A percentile compares a stretch with the other conserved stretches of the same genome.
Evolutionary conservation across 1,140 invertebrate species (phyloP).

Genomic region (Ostrea denselamellosa): DNA sequence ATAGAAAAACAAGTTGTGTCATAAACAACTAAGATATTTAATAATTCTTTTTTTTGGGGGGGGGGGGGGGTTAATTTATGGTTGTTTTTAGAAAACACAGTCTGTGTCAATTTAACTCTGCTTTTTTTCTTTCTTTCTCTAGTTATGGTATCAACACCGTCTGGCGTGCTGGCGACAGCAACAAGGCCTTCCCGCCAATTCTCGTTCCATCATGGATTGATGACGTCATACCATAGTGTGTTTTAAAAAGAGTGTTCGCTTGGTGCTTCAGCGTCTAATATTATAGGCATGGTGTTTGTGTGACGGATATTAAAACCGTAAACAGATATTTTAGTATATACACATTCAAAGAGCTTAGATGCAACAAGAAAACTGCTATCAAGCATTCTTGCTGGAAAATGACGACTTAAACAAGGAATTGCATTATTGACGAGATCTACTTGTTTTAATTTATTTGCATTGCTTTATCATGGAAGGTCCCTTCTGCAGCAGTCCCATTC

Average conservation of each 20-base stretch:
- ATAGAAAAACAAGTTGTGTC: too few relatives aligned
- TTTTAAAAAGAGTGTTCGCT: not conserved
- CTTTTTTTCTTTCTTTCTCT: constrained; percentile 49
- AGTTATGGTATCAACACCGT: constrained; percentile 69
- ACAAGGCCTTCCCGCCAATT: constrained; percentile 70
- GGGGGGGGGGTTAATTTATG: too few relatives aligned
- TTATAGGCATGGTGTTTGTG: not conserved
- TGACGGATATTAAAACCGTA: not conserved
- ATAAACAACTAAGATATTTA: too few relatives aligned
- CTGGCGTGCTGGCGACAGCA: constrained; percentile 71
- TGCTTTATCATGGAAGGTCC: not conserved
- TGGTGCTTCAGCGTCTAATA: not conserved
- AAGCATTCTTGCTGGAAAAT: not conserved
- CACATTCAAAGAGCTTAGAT: not conserved
- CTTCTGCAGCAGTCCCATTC: not conserved
- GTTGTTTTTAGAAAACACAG: too few relatives aligned
- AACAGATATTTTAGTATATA: not conserved
- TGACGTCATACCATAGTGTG: not conserved
- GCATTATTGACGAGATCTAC: not conserved
- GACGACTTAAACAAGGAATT: not conserved
- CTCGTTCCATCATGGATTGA: constrained; percentile 64
- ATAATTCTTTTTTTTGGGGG: too few relatives aligned
- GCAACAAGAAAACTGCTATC: not conserved
- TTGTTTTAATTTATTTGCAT: not conserved
- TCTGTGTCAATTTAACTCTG: not conserved